Evolutionary conservation across 2,797 vertebrate genomes (phyloP).

Genomic region (Acanthurus tractus): DNA sequence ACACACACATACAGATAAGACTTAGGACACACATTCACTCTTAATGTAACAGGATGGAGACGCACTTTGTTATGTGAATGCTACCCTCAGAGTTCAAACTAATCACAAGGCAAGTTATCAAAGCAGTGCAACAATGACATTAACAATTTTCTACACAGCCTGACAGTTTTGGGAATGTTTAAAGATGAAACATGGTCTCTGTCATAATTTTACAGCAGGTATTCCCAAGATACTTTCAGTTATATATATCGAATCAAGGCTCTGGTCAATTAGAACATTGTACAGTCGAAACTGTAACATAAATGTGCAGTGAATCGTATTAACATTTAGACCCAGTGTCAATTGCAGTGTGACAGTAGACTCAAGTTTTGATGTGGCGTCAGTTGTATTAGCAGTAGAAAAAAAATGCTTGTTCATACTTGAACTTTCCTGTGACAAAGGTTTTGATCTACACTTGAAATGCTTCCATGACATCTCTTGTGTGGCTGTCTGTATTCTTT

Average conservation of each 20-base stretch:
- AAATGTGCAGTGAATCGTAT: not conserved
- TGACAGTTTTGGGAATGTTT: too few species aligned
- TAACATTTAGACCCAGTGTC: not conserved
- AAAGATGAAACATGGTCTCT: not conserved
- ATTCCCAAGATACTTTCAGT: not conserved
- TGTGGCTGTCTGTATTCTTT: slow-evolving; percentile 25
- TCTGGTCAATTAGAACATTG: not conserved
- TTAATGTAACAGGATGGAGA: too few species aligned
- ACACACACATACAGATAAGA: too few species aligned
- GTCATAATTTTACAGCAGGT: not conserved
- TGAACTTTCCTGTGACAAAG: slow-evolving; percentile 17
- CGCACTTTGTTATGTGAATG: too few species aligned
- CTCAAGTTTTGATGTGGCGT: slow-evolving; percentile 25
- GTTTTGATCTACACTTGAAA: slow-evolving; percentile 26
- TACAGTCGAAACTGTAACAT: not conserved
- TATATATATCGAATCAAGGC: not conserved
- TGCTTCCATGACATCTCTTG: slow-evolving; percentile 10
- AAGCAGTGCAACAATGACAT: too few species aligned
- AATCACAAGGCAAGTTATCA: too few species aligned
- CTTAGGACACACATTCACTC: too few species aligned
- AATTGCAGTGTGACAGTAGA: not conserved
- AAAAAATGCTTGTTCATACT: slow-evolving; percentile 10
- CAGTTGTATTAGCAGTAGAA: not conserved
- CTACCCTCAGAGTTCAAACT: too few species aligned
- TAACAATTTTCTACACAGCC: too few species aligned